Base-by-base conservation (phyloP, 2,113 vertebrate species). In the Halcyon malimbica region DNA sequence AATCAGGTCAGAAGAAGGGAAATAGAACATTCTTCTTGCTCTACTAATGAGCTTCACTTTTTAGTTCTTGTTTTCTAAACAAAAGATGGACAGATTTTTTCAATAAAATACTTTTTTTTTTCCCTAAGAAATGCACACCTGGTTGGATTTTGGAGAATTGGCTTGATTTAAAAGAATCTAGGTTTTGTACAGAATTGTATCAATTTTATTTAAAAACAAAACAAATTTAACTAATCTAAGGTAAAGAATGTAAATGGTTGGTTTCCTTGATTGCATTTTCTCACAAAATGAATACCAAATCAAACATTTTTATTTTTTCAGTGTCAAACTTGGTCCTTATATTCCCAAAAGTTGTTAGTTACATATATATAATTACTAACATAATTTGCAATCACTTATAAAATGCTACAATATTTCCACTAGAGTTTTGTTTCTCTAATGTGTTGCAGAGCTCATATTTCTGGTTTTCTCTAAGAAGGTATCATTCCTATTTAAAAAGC, bases 1-100 rank as follows among this genome's bases (percentile, higher is more conserved):
- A 93, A 4, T 94, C 93, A 78, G 56, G 60, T 90, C 60, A 86
- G 63, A 79, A 81, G 79, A 88, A 92, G 57, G 50, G 76, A 91
- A 95, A 71, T 20, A 62, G 41, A 84, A 53, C 60, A 88, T 59
- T 13, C 33, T 84, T 88, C 69, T 76, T 86, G 41, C 17, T 84
- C 76, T 83, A 26, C 35, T 89, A 82, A 90, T 39, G 41, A 68
- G 44, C 42, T 92, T 51, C 77, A 77, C 33, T 54, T 89, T 79
- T 51, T 53, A 76, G 20, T 83, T 18, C 20, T 50, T 48, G 14
- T 69, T 92, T 87, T 92, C 42, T 28, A 90, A 60, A 74, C 23
- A 76, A 67, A 71, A 20, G 15, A 39, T 39, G 17, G 1, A 11
- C 8, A 39, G 2, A 6, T n/a, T 46, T 92, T 53, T 93, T 71